phyloP scores from a whole-genome alignment of 2,113 vertebrate genomes.

The Cromileptes altivelis region DNA sequence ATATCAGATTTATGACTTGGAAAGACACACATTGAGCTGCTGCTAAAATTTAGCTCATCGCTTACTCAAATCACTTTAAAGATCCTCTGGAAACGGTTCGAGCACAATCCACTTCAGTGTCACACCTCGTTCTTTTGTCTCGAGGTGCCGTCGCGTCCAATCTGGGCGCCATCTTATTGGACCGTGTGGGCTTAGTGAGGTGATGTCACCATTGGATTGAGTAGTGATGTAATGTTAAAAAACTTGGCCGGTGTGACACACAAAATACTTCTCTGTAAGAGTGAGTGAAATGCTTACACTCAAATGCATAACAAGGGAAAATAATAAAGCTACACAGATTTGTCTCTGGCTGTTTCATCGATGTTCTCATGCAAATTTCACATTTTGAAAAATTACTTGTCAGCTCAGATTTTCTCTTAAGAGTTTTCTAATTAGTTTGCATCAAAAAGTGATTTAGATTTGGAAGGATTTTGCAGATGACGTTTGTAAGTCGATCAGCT shows the following conservation, averaged over 20 bases:
- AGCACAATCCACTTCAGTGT: conserved; percentile 46
- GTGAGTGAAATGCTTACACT: conserved; percentile 10
- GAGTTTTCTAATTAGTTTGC: not conserved
- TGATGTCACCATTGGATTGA: conserved; percentile 72
- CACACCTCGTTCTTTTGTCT: conserved; percentile 76
- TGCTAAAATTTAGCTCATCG: conserved; percentile 51
- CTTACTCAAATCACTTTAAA: conserved; percentile 57
- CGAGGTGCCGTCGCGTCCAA: conserved; percentile 34
- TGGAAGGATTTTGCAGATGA: conserved; percentile 11
- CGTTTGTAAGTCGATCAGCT: conserved; percentile 12
- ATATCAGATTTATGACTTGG: conserved; percentile 76
- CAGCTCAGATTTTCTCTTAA: conserved; percentile 3
- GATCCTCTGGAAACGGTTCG: conserved; percentile 48
- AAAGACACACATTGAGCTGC: conserved; percentile 67
- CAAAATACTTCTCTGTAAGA: conserved; percentile 39
- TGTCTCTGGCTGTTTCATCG: conserved; percentile 17
- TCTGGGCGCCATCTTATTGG: conserved; percentile 47
- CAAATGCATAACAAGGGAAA: not conserved
- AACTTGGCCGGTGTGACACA: conserved; percentile 23
- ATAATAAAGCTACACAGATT: conserved; percentile 22
- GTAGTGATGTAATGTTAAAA: conserved; percentile 50
- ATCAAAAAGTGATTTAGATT: conserved; percentile 10
- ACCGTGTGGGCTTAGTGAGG: conserved; percentile 55
- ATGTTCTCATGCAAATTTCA: conserved; percentile 17
- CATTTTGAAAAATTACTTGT: not conserved